Evolutionary conservation across 2,888 invertebrate species (phyloP).

Genomic region (Cataglyphis albicans): DNA sequence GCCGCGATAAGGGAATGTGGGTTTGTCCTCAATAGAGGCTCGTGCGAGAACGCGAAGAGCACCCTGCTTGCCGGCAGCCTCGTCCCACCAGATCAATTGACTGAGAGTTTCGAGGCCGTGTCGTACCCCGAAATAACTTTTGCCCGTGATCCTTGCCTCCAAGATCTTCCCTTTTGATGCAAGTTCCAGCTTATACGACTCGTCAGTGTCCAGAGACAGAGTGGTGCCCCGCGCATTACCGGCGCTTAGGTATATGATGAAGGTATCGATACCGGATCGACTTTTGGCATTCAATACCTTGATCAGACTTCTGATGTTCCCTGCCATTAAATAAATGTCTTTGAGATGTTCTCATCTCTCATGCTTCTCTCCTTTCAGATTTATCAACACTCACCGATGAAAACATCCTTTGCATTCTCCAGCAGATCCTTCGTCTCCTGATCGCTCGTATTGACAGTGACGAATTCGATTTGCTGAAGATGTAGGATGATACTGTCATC

Average conservation of each 20-base stretch:
- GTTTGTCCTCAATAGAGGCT: constrained; percentile 91
- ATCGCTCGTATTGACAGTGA: constrained; percentile 80
- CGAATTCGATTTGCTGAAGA: constrained; percentile 86
- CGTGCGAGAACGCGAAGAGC: constrained; percentile 89
- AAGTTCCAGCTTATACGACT: constrained; percentile 91
- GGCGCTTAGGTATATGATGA: constrained; percentile 81
- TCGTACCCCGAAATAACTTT: constrained; percentile 92
- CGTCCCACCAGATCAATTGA: constrained; percentile 94
- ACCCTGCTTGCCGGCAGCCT: constrained; percentile 87
- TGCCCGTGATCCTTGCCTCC: constrained; percentile 89
- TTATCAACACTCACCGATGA: constrained; percentile 78
- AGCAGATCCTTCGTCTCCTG: constrained; percentile 81
- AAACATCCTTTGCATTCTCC: constrained; percentile 84
- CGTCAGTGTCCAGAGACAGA: constrained; percentile 90
- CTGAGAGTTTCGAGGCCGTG: constrained; percentile 92
- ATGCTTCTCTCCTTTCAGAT: not conserved
- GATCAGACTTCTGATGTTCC: constrained; percentile 80
- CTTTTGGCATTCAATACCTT: constrained; percentile 80
- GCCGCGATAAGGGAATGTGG: constrained; percentile 93
- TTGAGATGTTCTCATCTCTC: no score
- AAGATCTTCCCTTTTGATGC: constrained; percentile 87
- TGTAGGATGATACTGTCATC: constrained; percentile 89
- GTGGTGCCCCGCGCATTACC: constrained; percentile 87
- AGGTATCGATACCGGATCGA: constrained; percentile 79
- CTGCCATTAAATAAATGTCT: constrained; percentile 65